Evolutionary conservation across 2,888 invertebrate species (phyloP).

Genomic region (Encarsia formosa): DNA sequence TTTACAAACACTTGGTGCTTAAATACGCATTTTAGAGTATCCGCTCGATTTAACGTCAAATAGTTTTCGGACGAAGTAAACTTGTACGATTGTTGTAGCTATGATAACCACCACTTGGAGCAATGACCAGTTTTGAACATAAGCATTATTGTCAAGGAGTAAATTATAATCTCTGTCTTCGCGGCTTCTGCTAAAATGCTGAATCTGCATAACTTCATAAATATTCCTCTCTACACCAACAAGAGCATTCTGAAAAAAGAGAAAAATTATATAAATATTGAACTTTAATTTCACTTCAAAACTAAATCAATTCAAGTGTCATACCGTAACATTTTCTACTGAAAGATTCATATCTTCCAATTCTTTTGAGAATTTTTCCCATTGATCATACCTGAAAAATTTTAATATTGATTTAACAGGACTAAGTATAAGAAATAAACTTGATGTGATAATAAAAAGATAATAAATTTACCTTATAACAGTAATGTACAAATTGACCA

Average conservation of each 20-base stretch:
- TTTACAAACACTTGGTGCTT: constrained; percentile 16
- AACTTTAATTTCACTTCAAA: not conserved
- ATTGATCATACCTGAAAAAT: constrained; percentile 72
- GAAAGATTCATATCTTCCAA: constrained; percentile 81
- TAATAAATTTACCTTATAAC: constrained; percentile 64
- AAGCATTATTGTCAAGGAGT: constrained; percentile 74
- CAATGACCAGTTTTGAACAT: constrained; percentile 86
- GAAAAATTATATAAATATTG: not conserved
- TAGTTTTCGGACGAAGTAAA: constrained; percentile 83
- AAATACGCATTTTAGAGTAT: constrained; percentile 44
- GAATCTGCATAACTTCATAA: constrained; percentile 78
- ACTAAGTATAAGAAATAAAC: not conserved
- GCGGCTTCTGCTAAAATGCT: constrained; percentile 73
- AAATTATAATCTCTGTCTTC: constrained; percentile 81
- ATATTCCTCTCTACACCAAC: constrained; percentile 78
- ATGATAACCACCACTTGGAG: constrained; percentile 80
- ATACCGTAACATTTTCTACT: constrained; percentile 86
- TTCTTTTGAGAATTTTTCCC: constrained; percentile 89
- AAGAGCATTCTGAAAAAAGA: constrained; percentile 62
- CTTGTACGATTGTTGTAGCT: constrained; percentile 73
- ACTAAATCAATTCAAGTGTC: not conserved
- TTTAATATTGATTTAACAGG: not conserved
- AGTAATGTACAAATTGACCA: constrained; percentile 85
- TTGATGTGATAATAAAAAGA: not conserved
- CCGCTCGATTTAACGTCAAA: constrained; percentile 73